Evolutionary conservation across 2,888 invertebrate genomes (phyloP).

Genomic region (Agrotis clavis): DNA sequence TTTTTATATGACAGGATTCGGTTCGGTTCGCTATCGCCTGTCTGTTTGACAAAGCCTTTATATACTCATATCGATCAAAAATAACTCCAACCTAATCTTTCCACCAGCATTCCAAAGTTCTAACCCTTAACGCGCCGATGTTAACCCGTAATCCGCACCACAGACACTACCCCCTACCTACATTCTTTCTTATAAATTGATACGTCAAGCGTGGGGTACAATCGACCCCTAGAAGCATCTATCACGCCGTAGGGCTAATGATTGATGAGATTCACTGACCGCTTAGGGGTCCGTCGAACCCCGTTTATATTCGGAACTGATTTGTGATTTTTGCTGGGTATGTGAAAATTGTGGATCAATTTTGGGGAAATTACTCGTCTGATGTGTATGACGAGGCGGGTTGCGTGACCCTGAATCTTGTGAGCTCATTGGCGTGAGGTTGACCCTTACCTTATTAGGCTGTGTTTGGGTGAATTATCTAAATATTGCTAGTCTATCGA

Average conservation of each 20-base stretch:
- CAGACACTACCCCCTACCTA: constrained; percentile 84
- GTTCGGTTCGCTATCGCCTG: no score
- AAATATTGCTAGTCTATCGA: not conserved
- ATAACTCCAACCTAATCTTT: not conserved
- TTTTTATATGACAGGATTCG: no score
- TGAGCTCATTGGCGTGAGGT: constrained; percentile 22
- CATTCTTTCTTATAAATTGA: constrained; percentile 90
- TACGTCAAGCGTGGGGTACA: constrained; percentile 83
- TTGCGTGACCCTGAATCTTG: constrained; percentile 35
- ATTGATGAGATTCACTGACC: constrained; percentile 84
- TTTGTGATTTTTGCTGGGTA: constrained; percentile 61
- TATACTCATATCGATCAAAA: constrained; percentile 6
- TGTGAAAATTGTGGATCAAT: constrained; percentile 52
- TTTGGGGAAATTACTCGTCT: constrained; percentile 44
- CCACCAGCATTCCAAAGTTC: constrained; percentile 26
- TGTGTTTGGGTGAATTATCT: constrained; percentile 25
- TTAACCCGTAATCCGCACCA: constrained; percentile 77
- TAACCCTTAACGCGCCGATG: constrained; percentile 22
- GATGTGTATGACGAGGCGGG: constrained; percentile 43
- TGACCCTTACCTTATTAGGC: constrained; percentile 37
- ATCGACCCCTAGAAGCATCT: constrained; percentile 84
- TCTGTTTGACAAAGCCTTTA: no score
- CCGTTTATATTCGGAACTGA: constrained; percentile 64
- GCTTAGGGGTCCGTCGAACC: constrained; percentile 71
- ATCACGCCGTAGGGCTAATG: constrained; percentile 82